Percentiles rank a stretch among this genome's conserved stretches.
phyloP scores from a whole-genome alignment of 2,888 invertebrate species.

The Agrotis ipsilon region DNA sequence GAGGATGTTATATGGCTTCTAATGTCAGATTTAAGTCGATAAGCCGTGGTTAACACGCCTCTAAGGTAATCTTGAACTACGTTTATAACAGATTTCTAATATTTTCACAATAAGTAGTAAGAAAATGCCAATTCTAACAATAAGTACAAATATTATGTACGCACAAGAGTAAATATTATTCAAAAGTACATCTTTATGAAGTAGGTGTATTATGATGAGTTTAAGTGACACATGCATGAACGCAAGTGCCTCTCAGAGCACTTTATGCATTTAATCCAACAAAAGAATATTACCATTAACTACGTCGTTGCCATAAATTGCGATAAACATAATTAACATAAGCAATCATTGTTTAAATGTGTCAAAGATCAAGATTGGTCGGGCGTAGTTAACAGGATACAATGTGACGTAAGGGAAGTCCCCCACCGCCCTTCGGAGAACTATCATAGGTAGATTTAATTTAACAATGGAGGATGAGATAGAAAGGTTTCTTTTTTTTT shows the following conservation, averaged over 20 bases:
- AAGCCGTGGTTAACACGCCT: constrained; percentile 15
- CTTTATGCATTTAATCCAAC: constrained; percentile 46
- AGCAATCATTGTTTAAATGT: constrained; percentile 57
- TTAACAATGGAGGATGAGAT: constrained; percentile 31
- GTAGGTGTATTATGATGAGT: constrained; percentile 28
- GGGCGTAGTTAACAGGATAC: constrained; percentile 37
- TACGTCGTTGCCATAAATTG: constrained; percentile 47
- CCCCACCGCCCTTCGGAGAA: constrained; percentile 33
- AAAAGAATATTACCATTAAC: constrained; percentile 50
- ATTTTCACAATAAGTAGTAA: constrained; percentile 31
- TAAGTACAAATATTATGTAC: constrained; percentile 48
- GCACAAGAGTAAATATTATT: constrained; percentile 36
- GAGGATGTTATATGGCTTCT: constrained; percentile 10
- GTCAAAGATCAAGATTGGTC: constrained; percentile 68
- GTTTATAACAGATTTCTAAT: constrained; percentile 33
- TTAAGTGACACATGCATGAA: constrained; percentile 39
- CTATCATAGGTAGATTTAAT: constrained; percentile 19
- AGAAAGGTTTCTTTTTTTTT: constrained; percentile 26
- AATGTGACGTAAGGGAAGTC: constrained; percentile 40
- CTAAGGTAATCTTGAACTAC: constrained; percentile 17
- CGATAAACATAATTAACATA: constrained; percentile 63
- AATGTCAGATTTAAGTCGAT: constrained; percentile 4
- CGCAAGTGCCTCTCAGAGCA: constrained; percentile 11
- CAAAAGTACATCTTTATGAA: constrained; percentile 34
- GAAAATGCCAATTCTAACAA: constrained; percentile 35